These are phyloP conservation scores for Tympanoctomys barrerae DNA, from an alignment of 2,797 vertebrate species.

Conservation along the genomic window DNA sequence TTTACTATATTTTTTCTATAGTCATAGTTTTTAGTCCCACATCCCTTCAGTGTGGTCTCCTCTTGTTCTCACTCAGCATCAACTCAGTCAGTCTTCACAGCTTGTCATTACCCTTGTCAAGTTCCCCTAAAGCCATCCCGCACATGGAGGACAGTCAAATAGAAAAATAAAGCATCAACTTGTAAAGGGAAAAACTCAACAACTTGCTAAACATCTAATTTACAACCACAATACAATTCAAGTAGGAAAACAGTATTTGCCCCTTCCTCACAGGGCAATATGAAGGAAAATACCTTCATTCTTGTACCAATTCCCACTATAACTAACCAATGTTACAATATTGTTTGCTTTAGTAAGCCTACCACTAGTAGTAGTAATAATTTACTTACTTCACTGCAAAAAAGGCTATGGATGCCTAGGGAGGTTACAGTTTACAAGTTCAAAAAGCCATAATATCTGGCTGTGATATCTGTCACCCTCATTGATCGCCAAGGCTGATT, in stretches of 20 bases:
- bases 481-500: not conserved
- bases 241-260: constrained; percentile 35
- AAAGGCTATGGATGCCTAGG: not conserved
- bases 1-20: constrained; percentile 49
- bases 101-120: constrained; percentile 27
- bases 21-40: constrained; percentile 42
- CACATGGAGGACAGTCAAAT: not conserved
- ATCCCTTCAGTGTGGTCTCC: not conserved
- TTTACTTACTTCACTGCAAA: constrained; percentile 29
- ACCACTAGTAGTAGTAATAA: constrained; percentile 9
- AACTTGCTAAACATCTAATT: constrained; percentile 37
- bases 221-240: constrained; percentile 57
- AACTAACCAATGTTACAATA: not conserved
- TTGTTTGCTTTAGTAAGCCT: not conserved
- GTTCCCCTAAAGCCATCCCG: not conserved
- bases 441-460: not conserved
- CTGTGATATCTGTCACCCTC: not conserved
- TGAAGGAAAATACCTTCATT: constrained; percentile 20
- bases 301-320: not conserved
- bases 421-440: constrained; percentile 2
- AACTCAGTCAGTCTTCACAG: not conserved
- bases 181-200: constrained; percentile 36
- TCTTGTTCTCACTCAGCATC: not conserved
- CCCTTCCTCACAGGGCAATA: not conserved
- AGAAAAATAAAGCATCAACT: not conserved